A percentile compares a stretch with the other conserved stretches of the same genome.
phyloP scores from a whole-genome alignment of 2,888 invertebrate species.

The Stenotaenia linearis region DNA sequence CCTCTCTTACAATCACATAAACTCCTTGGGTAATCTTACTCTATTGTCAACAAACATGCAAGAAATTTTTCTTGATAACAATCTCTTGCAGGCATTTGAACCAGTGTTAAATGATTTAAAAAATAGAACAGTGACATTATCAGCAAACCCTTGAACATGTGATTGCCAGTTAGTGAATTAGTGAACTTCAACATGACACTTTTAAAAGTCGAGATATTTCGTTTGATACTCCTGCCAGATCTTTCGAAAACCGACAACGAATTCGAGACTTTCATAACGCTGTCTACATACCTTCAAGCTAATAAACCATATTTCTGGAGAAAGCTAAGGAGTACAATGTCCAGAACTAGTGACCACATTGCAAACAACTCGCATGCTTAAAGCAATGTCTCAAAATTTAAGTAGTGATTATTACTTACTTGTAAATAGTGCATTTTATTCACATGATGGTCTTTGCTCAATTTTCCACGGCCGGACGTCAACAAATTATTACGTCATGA shows the following conservation, averaged over 20 bases:
- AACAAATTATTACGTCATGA: neutral
- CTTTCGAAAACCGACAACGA: neutral
- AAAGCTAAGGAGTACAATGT: neutral
- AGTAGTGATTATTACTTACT: too few relatives aligned
- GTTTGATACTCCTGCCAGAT: neutral
- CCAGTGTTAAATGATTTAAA: neutral
- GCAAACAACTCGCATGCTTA: too few relatives aligned
- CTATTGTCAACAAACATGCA: neutral
- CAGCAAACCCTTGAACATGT: neutral
- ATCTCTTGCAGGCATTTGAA: neutral
- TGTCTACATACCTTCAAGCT: neutral
- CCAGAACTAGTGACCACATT: neutral
- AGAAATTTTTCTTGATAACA: neutral
- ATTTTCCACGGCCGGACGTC: neutral
- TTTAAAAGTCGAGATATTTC: neutral
- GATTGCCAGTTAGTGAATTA: neutral
- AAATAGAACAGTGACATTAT: neutral
- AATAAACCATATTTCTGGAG: neutral
- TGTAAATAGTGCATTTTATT: too few relatives aligned
- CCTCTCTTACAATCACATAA: neutral
- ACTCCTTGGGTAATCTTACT: neutral
- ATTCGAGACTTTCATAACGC: neutral
- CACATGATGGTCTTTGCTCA: neutral
- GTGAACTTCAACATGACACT: neutral
- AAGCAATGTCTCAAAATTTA: too few relatives aligned